Conservation (phyloP, 2,888 invertebrate genomes). For the Drosophila borealis region DNA sequence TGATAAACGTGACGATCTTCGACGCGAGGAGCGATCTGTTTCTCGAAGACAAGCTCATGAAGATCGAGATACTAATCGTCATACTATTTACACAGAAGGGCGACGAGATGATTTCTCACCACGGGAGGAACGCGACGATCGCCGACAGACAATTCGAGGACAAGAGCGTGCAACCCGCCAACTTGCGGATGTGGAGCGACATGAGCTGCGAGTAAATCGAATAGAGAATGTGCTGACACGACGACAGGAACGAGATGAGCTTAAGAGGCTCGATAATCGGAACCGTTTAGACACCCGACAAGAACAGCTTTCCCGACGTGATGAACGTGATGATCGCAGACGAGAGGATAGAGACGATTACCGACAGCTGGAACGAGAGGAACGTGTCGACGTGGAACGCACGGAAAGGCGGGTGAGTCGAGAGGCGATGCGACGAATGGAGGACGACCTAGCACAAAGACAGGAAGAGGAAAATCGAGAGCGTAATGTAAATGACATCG, state of each 20-base stretch:
- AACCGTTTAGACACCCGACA: background rate
- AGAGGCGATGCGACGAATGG: background rate
- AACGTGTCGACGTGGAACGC: background rate
- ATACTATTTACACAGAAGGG: background rate
- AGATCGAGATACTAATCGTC: background rate
- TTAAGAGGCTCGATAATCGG: background rate
- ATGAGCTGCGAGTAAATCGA: background rate
- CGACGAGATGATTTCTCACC: background rate
- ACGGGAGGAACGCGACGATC: background rate
- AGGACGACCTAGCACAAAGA: background rate
- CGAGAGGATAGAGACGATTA: slow-evolving; percentile 1
- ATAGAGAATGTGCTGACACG: background rate
- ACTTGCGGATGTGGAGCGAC: background rate
- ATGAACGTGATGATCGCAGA: background rate
- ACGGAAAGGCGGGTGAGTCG: background rate
- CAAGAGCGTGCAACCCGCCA: background rate
- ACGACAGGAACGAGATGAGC: slow-evolving; percentile 1
- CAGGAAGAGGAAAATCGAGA: slow-evolving; percentile 8
- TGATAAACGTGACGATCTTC: background rate
- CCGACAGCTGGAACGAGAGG: slow-evolving; percentile 5
- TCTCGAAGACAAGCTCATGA: slow-evolving; percentile 4
- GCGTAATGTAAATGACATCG: slow-evolving; percentile 1
- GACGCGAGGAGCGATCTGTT: background rate
- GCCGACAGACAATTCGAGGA: background rate
- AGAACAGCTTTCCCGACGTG: background rate